A percentile compares a stretch with the other conserved stretches of the same genome.
Evolutionary conservation across 2,113 vertebrate genomes (phyloP).

Genomic region (Ictidomys tridecemlineatus): DNA sequence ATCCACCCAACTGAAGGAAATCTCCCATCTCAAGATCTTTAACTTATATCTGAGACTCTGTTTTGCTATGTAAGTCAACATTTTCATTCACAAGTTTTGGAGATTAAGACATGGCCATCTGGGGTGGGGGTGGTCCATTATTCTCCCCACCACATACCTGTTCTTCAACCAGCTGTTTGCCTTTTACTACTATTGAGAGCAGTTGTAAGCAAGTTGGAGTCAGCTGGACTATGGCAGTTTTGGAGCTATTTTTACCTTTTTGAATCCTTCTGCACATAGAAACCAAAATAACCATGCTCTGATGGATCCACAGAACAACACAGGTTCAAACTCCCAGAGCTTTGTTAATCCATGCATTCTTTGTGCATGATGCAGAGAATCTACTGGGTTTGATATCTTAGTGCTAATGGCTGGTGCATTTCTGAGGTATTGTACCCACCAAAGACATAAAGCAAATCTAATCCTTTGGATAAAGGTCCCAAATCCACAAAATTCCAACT

Average conservation of each 20-base stretch:
- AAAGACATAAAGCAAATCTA: constrained; percentile 65
- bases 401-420: constrained; percentile 46
- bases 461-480: constrained; percentile 67
- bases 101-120: background rate
- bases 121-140: background rate
- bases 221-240: constrained; percentile 13
- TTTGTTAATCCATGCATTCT: constrained; percentile 59
- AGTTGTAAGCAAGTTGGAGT: constrained; percentile 17
- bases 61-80: background rate
- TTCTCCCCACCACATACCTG: background rate
- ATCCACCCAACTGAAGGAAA: background rate
- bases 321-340: constrained; percentile 1
- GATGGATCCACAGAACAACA: background rate
- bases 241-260: constrained; percentile 51
- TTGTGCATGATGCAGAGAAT: constrained; percentile 52
- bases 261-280: constrained; percentile 35
- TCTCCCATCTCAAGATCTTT: background rate
- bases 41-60: background rate
- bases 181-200: constrained; percentile 1
- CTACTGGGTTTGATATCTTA: constrained; percentile 62
- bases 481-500: constrained; percentile 67
- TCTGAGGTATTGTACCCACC: constrained; percentile 49
- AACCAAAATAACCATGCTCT: constrained; percentile 45
- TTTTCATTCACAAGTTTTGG: background rate
- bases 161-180: background rate